phyloP scores from a whole-genome alignment of 1,140 invertebrate species.

The Coptotermes formosanus region DNA sequence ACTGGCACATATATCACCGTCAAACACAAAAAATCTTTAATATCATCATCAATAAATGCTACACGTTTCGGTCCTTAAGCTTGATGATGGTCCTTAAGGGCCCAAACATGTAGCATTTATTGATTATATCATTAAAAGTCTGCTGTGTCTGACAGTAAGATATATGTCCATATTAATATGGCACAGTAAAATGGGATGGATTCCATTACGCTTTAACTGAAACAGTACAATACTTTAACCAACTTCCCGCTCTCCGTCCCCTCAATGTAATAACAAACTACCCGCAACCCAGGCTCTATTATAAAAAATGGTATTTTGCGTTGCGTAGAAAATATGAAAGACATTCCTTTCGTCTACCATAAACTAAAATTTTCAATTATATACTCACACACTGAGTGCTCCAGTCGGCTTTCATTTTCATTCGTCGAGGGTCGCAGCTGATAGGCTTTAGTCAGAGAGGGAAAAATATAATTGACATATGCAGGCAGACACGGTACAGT shows the following conservation, averaged over 20 bases:
- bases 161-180: too few species aligned
- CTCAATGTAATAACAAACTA: background rate
- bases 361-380: constrained; percentile 18
- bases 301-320: constrained; percentile 8
- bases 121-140: too few species aligned
- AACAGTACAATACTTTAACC: background rate
- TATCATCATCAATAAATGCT: too few species aligned
- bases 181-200: too few species aligned
- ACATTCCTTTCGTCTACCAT: constrained; percentile 15
- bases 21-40: too few species aligned
- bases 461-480: background rate
- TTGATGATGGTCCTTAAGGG: too few species aligned
- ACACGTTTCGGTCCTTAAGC: too few species aligned
- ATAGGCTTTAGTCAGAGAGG: background rate
- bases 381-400: background rate
- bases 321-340: background rate
- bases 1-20: too few species aligned
- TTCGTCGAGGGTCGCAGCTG: background rate
- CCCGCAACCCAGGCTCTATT: background rate
- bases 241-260: background rate
- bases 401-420: background rate
- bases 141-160: too few species aligned
- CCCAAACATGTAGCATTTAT: too few species aligned
- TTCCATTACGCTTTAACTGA: too few species aligned
- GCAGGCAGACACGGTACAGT: background rate